Percentiles rank a stretch among this genome's conserved stretches.
Evolutionary conservation across 2,888 invertebrate species (phyloP).

Genomic region (Epinotia ramella): DNA sequence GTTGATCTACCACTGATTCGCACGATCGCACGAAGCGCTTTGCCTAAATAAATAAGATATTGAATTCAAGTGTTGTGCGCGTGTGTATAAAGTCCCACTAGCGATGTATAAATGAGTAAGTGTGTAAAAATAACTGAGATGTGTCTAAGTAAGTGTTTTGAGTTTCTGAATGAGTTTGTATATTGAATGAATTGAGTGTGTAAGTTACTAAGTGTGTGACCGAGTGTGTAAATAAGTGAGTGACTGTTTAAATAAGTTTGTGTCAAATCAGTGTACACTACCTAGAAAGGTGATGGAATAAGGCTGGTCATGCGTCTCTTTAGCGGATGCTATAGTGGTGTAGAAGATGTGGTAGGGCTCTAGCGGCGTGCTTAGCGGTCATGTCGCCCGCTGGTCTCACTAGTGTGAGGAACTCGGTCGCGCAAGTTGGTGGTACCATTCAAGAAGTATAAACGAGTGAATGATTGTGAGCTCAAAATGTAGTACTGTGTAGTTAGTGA

Average conservation of each 20-base stretch:
- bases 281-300: conserved; percentile 89
- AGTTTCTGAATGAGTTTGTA: too few relatives aligned
- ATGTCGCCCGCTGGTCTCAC: conserved; percentile 86
- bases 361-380: conserved; percentile 81
- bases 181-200: too few relatives aligned
- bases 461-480: too few relatives aligned
- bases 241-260: background rate
- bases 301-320: conserved; percentile 87
- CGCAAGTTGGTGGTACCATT: conserved; percentile 66
- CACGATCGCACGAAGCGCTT: too few relatives aligned
- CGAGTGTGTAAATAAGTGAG: background rate
- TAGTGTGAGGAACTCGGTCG: conserved; percentile 80
- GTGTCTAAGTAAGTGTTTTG: too few relatives aligned
- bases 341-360: conserved; percentile 29
- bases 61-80: background rate
- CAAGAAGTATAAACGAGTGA: too few relatives aligned
- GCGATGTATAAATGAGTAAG: too few relatives aligned
- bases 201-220: too few relatives aligned
- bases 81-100: background rate
- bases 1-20: too few relatives aligned
- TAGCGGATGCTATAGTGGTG: conserved; percentile 59
- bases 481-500: too few relatives aligned
- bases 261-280: conserved; percentile 54
- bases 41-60: background rate
- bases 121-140: too few relatives aligned